phyloP scores from a whole-genome alignment of 2,888 invertebrate genomes.

The Drosophila mercatorum region DNA sequence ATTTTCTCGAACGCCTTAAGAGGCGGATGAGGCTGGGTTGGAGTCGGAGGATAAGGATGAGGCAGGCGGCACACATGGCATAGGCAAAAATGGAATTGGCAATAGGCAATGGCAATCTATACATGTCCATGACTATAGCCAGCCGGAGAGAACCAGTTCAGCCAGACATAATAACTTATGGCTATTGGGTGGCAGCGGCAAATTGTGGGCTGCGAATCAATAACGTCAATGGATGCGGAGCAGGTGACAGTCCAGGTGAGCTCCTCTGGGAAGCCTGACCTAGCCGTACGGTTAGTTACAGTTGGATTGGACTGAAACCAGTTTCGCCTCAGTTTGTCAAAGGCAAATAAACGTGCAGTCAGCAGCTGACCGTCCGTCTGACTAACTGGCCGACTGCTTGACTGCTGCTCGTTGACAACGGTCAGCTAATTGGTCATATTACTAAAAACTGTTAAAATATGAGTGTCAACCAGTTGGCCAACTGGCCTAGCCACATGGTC shows the following conservation, averaged over 20 bases:
- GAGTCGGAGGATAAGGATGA: conserved; percentile 1
- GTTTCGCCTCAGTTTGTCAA: conserved; percentile 44
- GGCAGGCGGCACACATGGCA: conserved; percentile 47
- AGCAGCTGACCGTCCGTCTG: not conserved
- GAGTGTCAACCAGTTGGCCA: conserved; percentile 43
- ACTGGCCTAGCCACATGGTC: conserved; percentile 21
- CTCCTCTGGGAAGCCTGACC: conserved; percentile 40
- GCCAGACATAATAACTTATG: conserved; percentile 76
- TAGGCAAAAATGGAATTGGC: conserved; percentile 48
- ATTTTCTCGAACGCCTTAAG: conserved; percentile 74
- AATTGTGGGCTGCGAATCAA: conserved; percentile 75
- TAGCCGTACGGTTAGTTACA: conserved; percentile 64
- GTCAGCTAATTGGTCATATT: conserved; percentile 62
- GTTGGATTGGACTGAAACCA: conserved; percentile 61
- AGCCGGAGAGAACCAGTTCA: conserved; percentile 64
- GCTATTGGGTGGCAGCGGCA: conserved; percentile 70
- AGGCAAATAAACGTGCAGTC: conserved; percentile 38
- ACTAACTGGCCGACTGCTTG: conserved; percentile 23
- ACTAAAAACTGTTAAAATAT: conserved; percentile 71
- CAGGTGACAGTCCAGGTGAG: conserved; percentile 59
- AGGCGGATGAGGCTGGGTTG: conserved; percentile 42
- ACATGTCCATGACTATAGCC: conserved; percentile 54
- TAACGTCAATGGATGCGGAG: conserved; percentile 69
- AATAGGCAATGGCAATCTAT: conserved; percentile 63
- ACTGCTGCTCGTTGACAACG: conserved; percentile 49